Evolutionary conservation across 2,888 invertebrate species (phyloP), one percentile per base, ranked within the genome.

Genomic region (Thera obeliscata): DNA sequence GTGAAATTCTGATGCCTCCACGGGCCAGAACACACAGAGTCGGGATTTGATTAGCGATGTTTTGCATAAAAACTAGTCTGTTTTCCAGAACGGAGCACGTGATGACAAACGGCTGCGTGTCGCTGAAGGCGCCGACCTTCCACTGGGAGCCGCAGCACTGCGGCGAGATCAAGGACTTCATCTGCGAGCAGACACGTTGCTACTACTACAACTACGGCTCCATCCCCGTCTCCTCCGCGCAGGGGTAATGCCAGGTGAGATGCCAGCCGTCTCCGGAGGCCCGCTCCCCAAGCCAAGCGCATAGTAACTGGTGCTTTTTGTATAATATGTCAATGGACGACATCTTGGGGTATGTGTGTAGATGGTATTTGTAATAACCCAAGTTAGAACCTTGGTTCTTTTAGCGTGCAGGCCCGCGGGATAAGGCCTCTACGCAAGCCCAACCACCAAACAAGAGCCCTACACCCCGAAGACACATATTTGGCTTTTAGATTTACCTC

Each of bases 201-300:
- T 97, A 97, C 92, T 97, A 97, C 94, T 97, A 97, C 94, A 97
- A 97, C 94, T 97, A 97, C 91, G 97, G 97, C 88, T 97, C 97
- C 90, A 97, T 97, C 94, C 97, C 97, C 89, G 97, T 97, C 86
- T 97, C 97, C 88, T 96, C 97, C 83, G 96, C 97, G 95, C 97
- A 97, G 97, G 97, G 97, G 97, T 97, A 97, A 97, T 97, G 91
- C 88, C 94, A 96, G 96, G 96, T 96, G 96, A 96, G 96, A 94
- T 94, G 93, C 93, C 93, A 93, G 90, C 93, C 87, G 92, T 89
- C 90, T 91, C 93, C 91, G 88, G 92, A 92, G 90, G 89, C 87
- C 92, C 87, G 86, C 86, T 89, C 92, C 93, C 93, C 88, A 89
- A 85, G 81, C 82, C 91, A 91, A 91, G 88, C 90, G 83, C 81